Percentiles rank a stretch among this genome's conserved stretches.
These are phyloP conservation scores for Sycophila sp. DNA, from an alignment of 1,140 invertebrate genomes.

Conservation along the genomic window DNA sequence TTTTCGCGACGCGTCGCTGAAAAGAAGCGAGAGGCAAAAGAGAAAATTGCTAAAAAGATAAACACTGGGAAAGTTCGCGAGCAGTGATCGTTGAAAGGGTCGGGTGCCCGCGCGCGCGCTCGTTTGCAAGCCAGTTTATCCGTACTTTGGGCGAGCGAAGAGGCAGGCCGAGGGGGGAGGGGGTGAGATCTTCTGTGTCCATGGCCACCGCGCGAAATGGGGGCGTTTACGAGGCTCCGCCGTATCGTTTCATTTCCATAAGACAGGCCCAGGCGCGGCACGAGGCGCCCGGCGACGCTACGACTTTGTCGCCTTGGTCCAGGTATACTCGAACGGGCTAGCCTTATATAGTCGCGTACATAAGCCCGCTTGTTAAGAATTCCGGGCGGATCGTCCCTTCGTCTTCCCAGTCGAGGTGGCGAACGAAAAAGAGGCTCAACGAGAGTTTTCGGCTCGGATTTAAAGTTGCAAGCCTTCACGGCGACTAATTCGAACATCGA, in stretches of 20 bases:
- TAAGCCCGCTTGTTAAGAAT: conserved; percentile 29
- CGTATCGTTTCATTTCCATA: conserved; percentile 36
- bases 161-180: too few relatives aligned
- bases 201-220: not conserved
- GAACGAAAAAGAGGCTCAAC: not conserved
- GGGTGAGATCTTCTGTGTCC: not conserved
- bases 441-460: not conserved
- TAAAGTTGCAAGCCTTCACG: not conserved
- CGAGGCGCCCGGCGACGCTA: not conserved
- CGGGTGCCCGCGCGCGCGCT: not conserved
- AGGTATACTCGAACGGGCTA: not conserved
- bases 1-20: too few relatives aligned
- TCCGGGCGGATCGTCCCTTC: not conserved
- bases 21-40: too few relatives aligned
- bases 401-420: not conserved
- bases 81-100: too few relatives aligned
- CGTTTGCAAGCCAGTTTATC: not conserved
- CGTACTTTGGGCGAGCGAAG: too few relatives aligned
- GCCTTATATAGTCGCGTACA: not conserved
- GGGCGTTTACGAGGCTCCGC: conserved; percentile 11
- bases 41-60: too few relatives aligned
- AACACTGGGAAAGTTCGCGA: too few relatives aligned
- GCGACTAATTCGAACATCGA: not conserved
- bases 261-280: not conserved
- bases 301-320: not conserved